phyloP scores from a whole-genome alignment of 2,888 invertebrate species.

The Caenorhabditis afra region DNA sequence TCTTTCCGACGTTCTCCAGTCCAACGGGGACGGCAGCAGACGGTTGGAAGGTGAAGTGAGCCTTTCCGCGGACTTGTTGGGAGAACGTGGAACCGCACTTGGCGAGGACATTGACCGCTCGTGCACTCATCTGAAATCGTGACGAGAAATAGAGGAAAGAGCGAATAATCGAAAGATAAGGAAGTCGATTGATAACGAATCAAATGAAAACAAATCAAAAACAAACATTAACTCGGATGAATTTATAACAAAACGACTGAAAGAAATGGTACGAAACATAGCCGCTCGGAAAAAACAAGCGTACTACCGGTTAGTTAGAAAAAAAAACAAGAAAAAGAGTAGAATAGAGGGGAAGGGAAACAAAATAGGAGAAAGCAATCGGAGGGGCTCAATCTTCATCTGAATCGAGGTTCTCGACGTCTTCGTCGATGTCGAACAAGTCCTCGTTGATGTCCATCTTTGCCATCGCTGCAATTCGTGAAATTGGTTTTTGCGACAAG shows the following conservation, averaged over 20 bases:
- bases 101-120: constrained; percentile 38
- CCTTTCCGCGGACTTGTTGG: constrained; percentile 54
- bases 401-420: constrained; percentile 71
- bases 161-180: too few species aligned
- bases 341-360: background rate
- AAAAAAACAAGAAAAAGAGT: constrained; percentile 30
- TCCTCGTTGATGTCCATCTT: constrained; percentile 79
- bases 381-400: constrained; percentile 62
- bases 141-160: background rate
- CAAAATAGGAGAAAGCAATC: constrained; percentile 1
- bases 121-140: constrained; percentile 32
- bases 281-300: constrained; percentile 11
- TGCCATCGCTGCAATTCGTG: constrained; percentile 62
- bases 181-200: background rate
- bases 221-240: constrained; percentile 7
- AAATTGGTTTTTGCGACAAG: constrained; percentile 32
- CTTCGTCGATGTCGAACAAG: constrained; percentile 78
- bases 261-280: constrained; percentile 17
- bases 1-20: constrained; percentile 80
- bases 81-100: constrained; percentile 17
- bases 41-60: constrained; percentile 76
- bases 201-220: background rate
- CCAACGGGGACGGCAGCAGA: constrained; percentile 60
- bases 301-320: constrained; percentile 53
- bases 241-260: constrained; percentile 24